Percentiles rank a stretch among this genome's conserved stretches.
These are phyloP conservation scores for Plutomurus gul DNA, from an alignment of 1,140 invertebrate species.

Conservation along the genomic window DNA sequence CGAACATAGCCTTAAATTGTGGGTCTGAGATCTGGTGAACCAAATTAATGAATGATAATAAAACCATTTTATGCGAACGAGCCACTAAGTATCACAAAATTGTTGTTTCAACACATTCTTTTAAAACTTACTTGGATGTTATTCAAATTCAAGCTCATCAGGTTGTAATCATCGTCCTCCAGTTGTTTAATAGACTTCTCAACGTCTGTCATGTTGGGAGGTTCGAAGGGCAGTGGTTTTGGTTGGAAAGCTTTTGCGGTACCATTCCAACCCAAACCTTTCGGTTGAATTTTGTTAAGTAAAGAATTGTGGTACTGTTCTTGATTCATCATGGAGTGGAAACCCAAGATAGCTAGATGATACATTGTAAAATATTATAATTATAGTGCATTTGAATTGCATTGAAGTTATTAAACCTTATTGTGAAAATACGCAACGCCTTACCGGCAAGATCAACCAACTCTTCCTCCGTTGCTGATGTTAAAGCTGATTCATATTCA, in stretches of 20 bases:
- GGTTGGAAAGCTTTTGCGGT: constrained; percentile 92
- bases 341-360: constrained; percentile 87
- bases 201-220: constrained; percentile 91
- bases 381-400: neutral
- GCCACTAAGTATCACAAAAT: neutral
- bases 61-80: neutral
- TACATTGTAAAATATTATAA: neutral
- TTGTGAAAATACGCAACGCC: neutral
- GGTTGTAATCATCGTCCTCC: constrained; percentile 81
- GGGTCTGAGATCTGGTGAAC: constrained; percentile 87
- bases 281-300: constrained; percentile 84
- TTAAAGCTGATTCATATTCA: constrained; percentile 93
- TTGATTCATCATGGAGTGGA: constrained; percentile 99
- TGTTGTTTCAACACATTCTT: neutral
- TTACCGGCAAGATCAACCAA: constrained; percentile 97
- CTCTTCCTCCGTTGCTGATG: constrained; percentile 91
- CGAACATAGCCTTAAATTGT: constrained; percentile 87
- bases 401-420: neutral
- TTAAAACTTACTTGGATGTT: constrained; percentile 82
- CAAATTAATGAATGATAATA: constrained; percentile 56
- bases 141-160: constrained; percentile 92
- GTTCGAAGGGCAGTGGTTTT: constrained; percentile 87
- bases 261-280: constrained; percentile 89
- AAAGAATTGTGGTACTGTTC: constrained; percentile 98
- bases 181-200: constrained; percentile 88